Evolutionary conservation across 2,797 vertebrate species (phyloP).

Genomic region (Darevskia nairensis): DNA sequence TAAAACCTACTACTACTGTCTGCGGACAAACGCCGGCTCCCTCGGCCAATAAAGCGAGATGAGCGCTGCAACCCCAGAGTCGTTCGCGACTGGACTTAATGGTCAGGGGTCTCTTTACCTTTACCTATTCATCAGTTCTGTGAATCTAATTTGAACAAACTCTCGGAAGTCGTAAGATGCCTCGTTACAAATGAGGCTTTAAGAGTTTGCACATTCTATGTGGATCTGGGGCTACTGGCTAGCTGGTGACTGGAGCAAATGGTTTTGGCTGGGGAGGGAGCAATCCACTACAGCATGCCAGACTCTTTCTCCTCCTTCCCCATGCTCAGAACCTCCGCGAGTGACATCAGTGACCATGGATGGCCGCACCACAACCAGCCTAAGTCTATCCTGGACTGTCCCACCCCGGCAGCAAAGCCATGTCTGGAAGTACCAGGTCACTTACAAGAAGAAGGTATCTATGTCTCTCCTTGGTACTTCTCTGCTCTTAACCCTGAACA

Average conservation of each 20-base stretch:
- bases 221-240: neutral
- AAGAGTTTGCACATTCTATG: rapidly evolving
- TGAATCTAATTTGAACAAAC: no score
- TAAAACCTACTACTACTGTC: no score
- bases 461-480: rapidly evolving
- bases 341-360: constrained; percentile 90
- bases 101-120: no score
- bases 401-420: constrained; percentile 85
- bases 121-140: no score
- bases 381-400: constrained; percentile 90
- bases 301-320: neutral
- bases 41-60: no score
- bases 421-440: constrained; percentile 92
- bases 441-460: constrained; percentile 92
- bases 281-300: neutral
- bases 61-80: no score
- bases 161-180: neutral
- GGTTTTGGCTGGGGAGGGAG: rapidly evolving
- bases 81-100: no score
- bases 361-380: constrained; percentile 83
- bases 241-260: no score
- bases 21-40: no score
- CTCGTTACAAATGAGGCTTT: neutral
- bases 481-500: neutral
- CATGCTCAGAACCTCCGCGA: constrained; percentile 86